Base-by-base conservation (phyloP, 2,113 vertebrate species). In the Melanocharis versteri region DNA sequence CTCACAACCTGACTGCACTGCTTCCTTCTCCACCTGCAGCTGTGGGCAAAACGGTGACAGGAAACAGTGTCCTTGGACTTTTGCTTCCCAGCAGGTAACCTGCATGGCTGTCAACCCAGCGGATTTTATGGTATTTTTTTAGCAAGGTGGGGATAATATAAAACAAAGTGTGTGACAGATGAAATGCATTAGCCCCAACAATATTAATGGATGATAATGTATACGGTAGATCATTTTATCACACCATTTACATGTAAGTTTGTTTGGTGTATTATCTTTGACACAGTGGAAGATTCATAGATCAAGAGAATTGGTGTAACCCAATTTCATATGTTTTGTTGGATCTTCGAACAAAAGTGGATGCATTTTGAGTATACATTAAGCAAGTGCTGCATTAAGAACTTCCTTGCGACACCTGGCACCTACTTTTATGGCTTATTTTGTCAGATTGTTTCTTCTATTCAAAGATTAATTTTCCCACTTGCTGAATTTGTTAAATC, bases 271-370 rank as follows among this genome's bases (percentile, higher is more conserved):
- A 96, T 96, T 96, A 96, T 97, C 91, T 95, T 94, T 97, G 97
- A 96, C 95, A 96, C 91, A 95, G 92, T 89, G 90, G 92, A 96
- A 95, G 96, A 97, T 94, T 96, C 96, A 93, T 91, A 97, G 96
- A 97, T 97, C 97, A 97, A 97, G 97, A 97, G 96, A 97, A 97
- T 94, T 92, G 95, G 94, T 95, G 96, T 96, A 97, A 97, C 95
- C 97, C 95, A 97, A 97, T 97, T 97, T 97, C 96, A 79, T 95
- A 96, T 97, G 96, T 96, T 97, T 97, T 97, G 96, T 96, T 97
- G 96, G 94, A 90, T 97, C 95, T 96, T 90, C 87, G 92, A 96
- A 97, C 97, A 95, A 97, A 97, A 95, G 94, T 90, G 94, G 97
- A 94, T 93, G 92, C 96, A 97, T 95, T 96, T 90, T 94, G 95